phyloP scores from a whole-genome alignment of 2,888 invertebrate genomes.

The Drosophila setosimentum region DNA sequence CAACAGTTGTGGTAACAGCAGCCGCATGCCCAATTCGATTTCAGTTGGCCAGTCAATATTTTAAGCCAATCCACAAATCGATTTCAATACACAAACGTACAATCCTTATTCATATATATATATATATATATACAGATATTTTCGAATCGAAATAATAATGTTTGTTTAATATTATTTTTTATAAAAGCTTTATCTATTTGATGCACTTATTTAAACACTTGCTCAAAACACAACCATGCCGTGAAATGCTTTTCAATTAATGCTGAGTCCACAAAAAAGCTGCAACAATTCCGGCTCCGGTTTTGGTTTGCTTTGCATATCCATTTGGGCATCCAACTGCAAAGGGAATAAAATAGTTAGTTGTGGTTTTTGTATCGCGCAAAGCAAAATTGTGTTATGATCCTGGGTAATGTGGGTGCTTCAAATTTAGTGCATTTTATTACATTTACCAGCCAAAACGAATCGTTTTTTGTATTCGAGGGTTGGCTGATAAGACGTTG shows the following conservation, averaged over 20 bases:
- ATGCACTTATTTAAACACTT: slow-evolving; percentile 8
- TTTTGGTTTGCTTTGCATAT: slow-evolving; percentile 38
- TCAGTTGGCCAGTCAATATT: slow-evolving; percentile 25
- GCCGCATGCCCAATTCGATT: slow-evolving; percentile 70
- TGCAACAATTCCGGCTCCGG: slow-evolving; percentile 11
- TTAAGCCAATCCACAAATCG: slow-evolving; percentile 17
- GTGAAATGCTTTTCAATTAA: slow-evolving; percentile 48
- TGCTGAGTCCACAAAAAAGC: slow-evolving; percentile 22
- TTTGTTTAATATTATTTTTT: not conserved
- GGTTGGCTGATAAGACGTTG: not conserved
- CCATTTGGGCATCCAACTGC: slow-evolving; percentile 46
- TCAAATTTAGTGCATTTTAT: slow-evolving; percentile 10
- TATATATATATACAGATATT: not conserved
- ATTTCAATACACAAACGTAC: not conserved
- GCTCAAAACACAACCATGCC: slow-evolving; percentile 8
- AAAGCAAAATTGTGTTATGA: slow-evolving; percentile 51
- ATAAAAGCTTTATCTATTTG: not conserved
- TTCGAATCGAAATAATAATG: not conserved
- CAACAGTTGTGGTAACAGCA: slow-evolving; percentile 74
- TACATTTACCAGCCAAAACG: not conserved
- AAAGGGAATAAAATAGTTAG: slow-evolving; percentile 46
- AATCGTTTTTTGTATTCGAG: not conserved
- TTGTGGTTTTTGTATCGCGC: slow-evolving; percentile 35
- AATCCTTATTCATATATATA: not conserved
- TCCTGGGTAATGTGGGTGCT: slow-evolving; percentile 40